Percentiles rank a stretch among this genome's conserved stretches.
Evolutionary conservation across 2,797 vertebrate genomes (phyloP).

Genomic region (Brachymystax lenok): DNA sequence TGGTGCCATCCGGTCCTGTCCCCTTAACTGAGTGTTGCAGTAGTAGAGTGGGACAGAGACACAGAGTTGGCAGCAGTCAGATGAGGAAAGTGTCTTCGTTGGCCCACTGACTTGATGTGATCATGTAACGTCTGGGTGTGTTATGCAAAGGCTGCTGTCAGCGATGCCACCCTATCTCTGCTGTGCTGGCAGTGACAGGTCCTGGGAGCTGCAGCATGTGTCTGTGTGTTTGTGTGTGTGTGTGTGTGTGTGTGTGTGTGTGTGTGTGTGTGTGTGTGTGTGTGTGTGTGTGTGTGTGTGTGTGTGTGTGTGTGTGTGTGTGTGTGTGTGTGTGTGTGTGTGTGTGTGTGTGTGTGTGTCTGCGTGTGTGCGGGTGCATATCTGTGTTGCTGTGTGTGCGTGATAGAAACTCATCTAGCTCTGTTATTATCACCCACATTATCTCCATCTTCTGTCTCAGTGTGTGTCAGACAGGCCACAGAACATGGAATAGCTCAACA

Average conservation of each 20-base stretch:
- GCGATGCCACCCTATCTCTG: neutral
- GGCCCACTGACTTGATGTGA: constrained; percentile 61
- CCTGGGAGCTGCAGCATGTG: neutral
- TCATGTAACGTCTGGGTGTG: constrained; percentile 52
- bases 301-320: neutral
- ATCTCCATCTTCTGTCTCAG: constrained; percentile 8
- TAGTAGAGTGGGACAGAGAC: constrained; percentile 11
- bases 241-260: neutral
- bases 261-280: neutral
- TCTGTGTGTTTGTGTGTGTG: too few relatives aligned
- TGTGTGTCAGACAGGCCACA: constrained; percentile 18
- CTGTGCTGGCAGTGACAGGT: constrained; percentile 50
- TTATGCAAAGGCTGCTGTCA: constrained; percentile 55
- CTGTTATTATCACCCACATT: constrained; percentile 38
- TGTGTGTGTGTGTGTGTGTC: neutral
- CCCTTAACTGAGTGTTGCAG: constrained; percentile 11
- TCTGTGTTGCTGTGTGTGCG: too few relatives aligned
- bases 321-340: too few relatives aligned
- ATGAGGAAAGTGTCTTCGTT: constrained; percentile 54
- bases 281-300: too few relatives aligned
- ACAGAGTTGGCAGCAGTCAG: constrained; percentile 33
- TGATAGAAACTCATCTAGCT: constrained; percentile 5
- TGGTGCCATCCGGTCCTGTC: constrained; percentile 20
- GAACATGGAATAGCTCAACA: constrained; percentile 23
- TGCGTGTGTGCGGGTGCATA: neutral